phyloP scores from a whole-genome alignment of 2,113 vertebrate species.

The Amia ocellicauda region DNA sequence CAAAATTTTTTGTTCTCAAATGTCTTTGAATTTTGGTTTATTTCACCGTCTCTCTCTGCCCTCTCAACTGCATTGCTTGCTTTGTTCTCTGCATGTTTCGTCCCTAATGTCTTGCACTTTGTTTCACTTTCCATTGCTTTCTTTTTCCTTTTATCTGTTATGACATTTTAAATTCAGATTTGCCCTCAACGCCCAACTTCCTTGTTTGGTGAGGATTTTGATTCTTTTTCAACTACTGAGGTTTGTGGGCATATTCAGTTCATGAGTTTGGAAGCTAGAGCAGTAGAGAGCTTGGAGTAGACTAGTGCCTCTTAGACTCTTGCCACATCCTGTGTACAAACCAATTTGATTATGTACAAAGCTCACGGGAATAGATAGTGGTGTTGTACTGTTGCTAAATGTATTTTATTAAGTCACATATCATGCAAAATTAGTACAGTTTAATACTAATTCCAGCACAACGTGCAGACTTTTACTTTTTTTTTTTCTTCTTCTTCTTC shows the following conservation, averaged over 20 bases:
- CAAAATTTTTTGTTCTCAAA: not conserved
- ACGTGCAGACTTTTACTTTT: no score
- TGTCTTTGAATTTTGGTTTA: not conserved
- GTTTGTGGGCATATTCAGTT: conserved; percentile 64
- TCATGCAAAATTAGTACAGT: no score
- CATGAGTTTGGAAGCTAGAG: not conserved
- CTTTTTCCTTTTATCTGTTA: conserved; percentile 44
- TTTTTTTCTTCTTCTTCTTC: no score
- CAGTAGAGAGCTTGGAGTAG: no score
- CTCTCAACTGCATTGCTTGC: conserved; percentile 2
- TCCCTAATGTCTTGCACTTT: conserved; percentile 32
- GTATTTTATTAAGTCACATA: not conserved
- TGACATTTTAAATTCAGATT: conserved; percentile 63
- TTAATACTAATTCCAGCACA: no score
- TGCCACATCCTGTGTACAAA: no score
- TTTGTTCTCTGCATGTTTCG: conserved; percentile 16
- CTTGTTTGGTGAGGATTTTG: conserved; percentile 75
- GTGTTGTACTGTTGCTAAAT: no score
- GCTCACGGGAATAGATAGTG: not conserved
- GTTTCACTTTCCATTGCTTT: conserved; percentile 25
- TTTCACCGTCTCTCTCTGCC: conserved; percentile 26
- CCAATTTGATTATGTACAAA: not conserved
- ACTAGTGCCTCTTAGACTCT: no score
- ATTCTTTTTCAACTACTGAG: conserved; percentile 74
- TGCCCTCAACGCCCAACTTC: conserved; percentile 59